Evolutionary conservation across 1,140 invertebrate species (phyloP), one percentile per base, ranked within the genome.

Genomic region (Drosophila mauritiana): DNA sequence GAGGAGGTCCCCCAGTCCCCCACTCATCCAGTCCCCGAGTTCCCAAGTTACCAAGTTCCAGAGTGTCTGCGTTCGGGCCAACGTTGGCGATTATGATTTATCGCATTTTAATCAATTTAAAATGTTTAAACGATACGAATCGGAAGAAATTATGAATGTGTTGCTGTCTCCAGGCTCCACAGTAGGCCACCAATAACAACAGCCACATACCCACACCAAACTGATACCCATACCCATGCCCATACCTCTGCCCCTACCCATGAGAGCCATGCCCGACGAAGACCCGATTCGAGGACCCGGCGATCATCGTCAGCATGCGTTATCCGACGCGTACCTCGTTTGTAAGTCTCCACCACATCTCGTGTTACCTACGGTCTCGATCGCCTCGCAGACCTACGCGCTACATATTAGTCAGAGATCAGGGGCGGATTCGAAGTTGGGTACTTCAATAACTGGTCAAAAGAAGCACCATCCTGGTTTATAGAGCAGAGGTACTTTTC

Each of bases 31-130:
- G 8, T 31, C 27, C 61, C 34, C 36, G 34, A 39, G 22, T 34
- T 68, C 39, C 27, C 43, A 27, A 62, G 52, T 62, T 62, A 25
- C 52, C 51, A 40, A 62, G 59, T 62, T 40, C 27, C 53, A 8
- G 2, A 27, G 57, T 62, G 56, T 48, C 51, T 73, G 58, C 11
- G 59, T 25, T 31, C 75, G 74, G 59, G 48, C 74, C 59, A 46
- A 57, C 73, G 69, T 48, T 57, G 67, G 55, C 89, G 88, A 91
- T 91, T 91, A 91, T 91, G 89, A 91, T 91, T 91, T 91, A 91
- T 91, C 89, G 89, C 78, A 78, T 91, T 91, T 91, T 91, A 91
- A 91, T 91, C 89, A 91, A 91, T 91, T 91, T 88, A 89, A 91
- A 89, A 91, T 85, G 89, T 91, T 89, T 82, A 84, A 91, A 83